Conservation (phyloP, 2,888 invertebrate genomes). For the Flexamia atlantica region DNA sequence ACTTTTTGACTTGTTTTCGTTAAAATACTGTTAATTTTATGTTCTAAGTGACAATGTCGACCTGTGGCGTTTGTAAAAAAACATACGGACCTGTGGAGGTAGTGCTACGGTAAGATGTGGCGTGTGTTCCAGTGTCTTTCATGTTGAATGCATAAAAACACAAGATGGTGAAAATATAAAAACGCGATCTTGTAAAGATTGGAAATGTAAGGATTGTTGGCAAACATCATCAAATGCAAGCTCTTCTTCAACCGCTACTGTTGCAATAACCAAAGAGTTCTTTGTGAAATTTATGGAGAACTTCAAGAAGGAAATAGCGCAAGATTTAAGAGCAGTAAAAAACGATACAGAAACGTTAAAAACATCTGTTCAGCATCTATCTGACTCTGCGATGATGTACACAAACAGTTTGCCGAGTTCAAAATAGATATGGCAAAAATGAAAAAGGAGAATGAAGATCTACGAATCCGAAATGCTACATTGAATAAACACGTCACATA, state of each 20-base stretch:
- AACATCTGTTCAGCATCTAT: background rate
- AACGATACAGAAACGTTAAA: background rate
- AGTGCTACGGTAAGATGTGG: too few relatives aligned
- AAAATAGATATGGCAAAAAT: background rate
- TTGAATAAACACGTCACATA: background rate
- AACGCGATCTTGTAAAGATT: background rate
- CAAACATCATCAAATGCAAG: background rate
- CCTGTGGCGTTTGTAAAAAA: too few relatives aligned
- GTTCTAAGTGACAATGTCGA: too few relatives aligned
- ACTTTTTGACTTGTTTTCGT: too few relatives aligned
- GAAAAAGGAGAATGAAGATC: background rate
- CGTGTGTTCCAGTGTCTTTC: background rate
- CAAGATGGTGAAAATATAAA: background rate
- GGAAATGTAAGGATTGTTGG: conserved; percentile 24
- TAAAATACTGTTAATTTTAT: too few relatives aligned
- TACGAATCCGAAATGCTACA: background rate
- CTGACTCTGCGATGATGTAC: background rate
- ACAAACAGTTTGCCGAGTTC: background rate
- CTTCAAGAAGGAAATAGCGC: background rate
- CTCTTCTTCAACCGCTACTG: background rate
- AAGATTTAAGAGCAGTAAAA: background rate
- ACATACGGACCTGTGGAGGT: too few relatives aligned
- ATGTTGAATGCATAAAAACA: background rate
- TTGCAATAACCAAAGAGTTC: background rate
- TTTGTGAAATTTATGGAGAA: background rate